Evolutionary conservation across 2,888 invertebrate genomes (phyloP).

Genomic region (Dynastes tityus): DNA sequence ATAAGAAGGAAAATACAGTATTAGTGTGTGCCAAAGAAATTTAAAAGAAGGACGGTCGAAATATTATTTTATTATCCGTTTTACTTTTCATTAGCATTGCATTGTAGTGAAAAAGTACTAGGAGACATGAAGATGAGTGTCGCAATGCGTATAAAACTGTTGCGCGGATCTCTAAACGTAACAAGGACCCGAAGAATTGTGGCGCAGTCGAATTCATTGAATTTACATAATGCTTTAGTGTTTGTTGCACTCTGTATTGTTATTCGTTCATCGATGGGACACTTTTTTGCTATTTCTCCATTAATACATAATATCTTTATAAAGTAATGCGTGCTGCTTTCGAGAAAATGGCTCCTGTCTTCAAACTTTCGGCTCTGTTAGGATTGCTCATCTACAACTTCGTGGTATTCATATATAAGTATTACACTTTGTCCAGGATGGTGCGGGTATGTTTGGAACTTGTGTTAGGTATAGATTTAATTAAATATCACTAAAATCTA

Average conservation of each 20-base stretch:
- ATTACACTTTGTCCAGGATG: not conserved
- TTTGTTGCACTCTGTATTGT: conserved; percentile 22
- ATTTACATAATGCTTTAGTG: conserved; percentile 14
- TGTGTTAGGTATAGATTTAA: not conserved
- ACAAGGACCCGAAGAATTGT: not conserved
- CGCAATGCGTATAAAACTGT: not conserved
- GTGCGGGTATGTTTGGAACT: not conserved
- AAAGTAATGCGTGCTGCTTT: conserved; percentile 34
- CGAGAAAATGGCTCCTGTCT: conserved; percentile 39
- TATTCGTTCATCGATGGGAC: conserved; percentile 8
- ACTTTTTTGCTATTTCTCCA: conserved; percentile 25
- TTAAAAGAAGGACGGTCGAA: not conserved
- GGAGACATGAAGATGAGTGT: not conserved
- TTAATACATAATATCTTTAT: conserved; percentile 22
- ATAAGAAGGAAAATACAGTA: conserved; percentile 36
- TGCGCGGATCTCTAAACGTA: conserved; percentile 12
- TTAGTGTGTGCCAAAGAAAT: conserved; percentile 51
- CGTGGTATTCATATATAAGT: not conserved
- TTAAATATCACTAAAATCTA: not conserved
- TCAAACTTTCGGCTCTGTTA: conserved; percentile 44
- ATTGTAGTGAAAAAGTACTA: not conserved
- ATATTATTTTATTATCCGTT: not conserved
- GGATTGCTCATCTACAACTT: conserved; percentile 25
- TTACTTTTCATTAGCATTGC: not conserved
- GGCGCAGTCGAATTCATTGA: not conserved